Conservation (phyloP, 2,113 vertebrate genomes). For the Anhinga rufa region DNA sequence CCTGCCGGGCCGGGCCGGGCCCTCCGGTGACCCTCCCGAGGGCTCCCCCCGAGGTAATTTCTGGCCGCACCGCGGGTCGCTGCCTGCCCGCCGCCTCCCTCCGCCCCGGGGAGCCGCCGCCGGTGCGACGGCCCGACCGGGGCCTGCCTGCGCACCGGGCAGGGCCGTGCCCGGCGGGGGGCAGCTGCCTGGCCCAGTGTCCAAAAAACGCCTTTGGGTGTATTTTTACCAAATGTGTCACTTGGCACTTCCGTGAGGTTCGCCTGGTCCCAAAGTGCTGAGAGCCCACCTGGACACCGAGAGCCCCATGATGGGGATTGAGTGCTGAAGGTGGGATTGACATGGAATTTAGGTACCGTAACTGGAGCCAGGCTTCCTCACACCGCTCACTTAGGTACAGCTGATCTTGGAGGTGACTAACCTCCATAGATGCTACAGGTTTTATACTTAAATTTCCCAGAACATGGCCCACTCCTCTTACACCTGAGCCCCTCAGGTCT, state of each 20-base stretch:
- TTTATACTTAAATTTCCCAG: background rate
- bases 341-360: background rate
- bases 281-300: background rate
- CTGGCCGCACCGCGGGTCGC: background rate
- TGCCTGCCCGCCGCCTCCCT: background rate
- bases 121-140: background rate
- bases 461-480: background rate
- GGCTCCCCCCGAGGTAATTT: background rate
- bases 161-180: too few relatives aligned
- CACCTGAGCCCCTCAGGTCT: rapidly evolving
- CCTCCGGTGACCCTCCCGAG: background rate
- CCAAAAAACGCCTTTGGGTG: background rate
- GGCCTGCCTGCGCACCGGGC: background rate
- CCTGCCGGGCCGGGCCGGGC: too few relatives aligned
- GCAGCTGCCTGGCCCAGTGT: background rate
- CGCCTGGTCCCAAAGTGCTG: rapidly evolving
- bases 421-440: background rate
- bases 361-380: background rate
- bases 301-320: rapidly evolving
- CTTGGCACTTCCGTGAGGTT: background rate
- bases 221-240: background rate
- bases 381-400: rapidly evolving
- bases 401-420: background rate
- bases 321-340: background rate
- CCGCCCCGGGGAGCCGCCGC: background rate